Percentiles rank a stretch among this genome's conserved stretches.
phyloP scores from a whole-genome alignment of 1,140 invertebrate genomes.

The Drosophila sucinea region DNA sequence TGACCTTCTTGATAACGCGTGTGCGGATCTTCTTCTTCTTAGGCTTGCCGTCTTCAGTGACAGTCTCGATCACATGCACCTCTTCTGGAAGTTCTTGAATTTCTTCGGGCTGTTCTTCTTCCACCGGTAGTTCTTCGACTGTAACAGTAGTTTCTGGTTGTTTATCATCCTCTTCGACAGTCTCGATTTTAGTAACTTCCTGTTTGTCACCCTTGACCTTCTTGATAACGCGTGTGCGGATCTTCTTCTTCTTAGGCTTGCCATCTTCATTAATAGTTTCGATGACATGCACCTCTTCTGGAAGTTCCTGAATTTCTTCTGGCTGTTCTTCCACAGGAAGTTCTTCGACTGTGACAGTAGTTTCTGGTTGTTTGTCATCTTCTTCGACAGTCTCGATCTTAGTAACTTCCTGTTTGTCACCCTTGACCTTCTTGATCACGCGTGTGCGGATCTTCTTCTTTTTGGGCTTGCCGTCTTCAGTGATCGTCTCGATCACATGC shows the following conservation, averaged over 20 bases:
- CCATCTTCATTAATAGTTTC: neutral
- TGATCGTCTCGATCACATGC: neutral
- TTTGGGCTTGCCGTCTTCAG: slow-evolving; percentile 1
- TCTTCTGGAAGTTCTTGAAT: neutral
- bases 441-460: slow-evolving; percentile 12
- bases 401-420: slow-evolving; percentile 6
- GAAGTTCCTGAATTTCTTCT: slow-evolving; percentile 4
- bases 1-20: slow-evolving; percentile 12
- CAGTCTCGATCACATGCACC: neutral
- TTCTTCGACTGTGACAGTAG: slow-evolving; percentile 1
- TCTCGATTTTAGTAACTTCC: slow-evolving; percentile 11
- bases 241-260: slow-evolving; percentile 7
- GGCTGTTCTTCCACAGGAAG: slow-evolving; percentile 1
- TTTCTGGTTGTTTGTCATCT: slow-evolving; percentile 1
- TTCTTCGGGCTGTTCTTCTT: slow-evolving; percentile 1
- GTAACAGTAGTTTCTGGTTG: neutral
- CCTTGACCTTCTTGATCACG: slow-evolving; percentile 6
- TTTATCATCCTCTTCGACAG: slow-evolving; percentile 2
- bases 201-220: slow-evolving; percentile 11
- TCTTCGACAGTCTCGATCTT: slow-evolving; percentile 9
- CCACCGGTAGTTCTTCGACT: neutral
- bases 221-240: slow-evolving; percentile 9
- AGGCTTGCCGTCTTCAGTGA: neutral
- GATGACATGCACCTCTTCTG: neutral
- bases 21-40: slow-evolving; percentile 12